These are phyloP conservation scores for Sinohyriopsis cumingii DNA, from an alignment of 2,888 invertebrate genomes.

Conservation along the genomic window DNA sequence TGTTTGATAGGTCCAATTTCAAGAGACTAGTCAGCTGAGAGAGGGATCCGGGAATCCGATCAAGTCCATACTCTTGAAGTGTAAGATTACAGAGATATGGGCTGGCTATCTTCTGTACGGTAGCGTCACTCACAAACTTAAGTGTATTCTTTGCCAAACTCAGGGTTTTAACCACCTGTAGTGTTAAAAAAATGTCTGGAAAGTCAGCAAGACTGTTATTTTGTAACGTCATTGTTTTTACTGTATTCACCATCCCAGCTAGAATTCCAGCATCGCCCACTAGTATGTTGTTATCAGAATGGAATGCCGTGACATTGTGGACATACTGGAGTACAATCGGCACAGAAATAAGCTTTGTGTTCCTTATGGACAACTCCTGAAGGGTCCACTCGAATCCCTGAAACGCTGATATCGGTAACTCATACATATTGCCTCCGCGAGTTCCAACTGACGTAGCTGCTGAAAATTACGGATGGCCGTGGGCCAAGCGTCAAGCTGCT, in stretches of 20 bases:
- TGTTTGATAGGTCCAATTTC: conserved; percentile 35
- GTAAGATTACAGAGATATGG: conserved; percentile 26
- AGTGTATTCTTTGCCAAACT: conserved; percentile 35
- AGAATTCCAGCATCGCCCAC: conserved; percentile 41
- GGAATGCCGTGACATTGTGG: conserved; percentile 18
- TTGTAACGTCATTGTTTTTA: conserved; percentile 27
- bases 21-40: conserved; percentile 19
- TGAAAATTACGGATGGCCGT: conserved; percentile 29
- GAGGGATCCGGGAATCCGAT: conserved; percentile 41
- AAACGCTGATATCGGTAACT: conserved; percentile 33
- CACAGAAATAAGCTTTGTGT: conserved; percentile 27
- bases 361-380: conserved; percentile 25
- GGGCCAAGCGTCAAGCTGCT: conserved; percentile 30
- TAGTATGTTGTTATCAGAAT: conserved; percentile 39
- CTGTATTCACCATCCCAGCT: conserved; percentile 18
- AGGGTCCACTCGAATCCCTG: conserved; percentile 39
- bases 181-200: conserved; percentile 34
- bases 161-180: conserved; percentile 23
- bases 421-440: conserved; percentile 30
- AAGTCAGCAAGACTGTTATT: conserved; percentile 38
- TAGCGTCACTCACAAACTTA: conserved; percentile 40
- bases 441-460: conserved; percentile 21
- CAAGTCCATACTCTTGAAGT: conserved; percentile 30
- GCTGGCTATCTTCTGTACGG: conserved; percentile 22
- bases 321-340: conserved; percentile 38